Evolutionary conservation across 2,888 invertebrate species (phyloP).

Genomic region (Allophyes oxyacanthae): DNA sequence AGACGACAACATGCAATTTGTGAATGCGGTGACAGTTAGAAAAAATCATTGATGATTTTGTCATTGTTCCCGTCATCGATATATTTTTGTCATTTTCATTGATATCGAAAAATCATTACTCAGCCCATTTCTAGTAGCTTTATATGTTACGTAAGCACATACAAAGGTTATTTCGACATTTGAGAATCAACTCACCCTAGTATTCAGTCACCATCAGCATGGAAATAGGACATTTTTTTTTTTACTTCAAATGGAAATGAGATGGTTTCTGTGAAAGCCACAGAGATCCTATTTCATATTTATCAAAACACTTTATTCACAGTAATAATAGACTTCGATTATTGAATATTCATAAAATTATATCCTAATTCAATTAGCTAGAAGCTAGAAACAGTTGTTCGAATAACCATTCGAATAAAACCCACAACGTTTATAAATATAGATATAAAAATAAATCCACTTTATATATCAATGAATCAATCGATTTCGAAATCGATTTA

Average conservation of each 20-base stretch:
- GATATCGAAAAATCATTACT: too few relatives aligned
- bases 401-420: constrained; percentile 4
- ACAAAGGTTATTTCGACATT: too few relatives aligned
- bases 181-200: too few relatives aligned
- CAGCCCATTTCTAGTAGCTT: too few relatives aligned
- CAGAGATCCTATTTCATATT: constrained; percentile 16
- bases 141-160: too few relatives aligned
- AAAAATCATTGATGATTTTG: too few relatives aligned
- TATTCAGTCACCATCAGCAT: constrained; percentile 11
- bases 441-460: constrained; percentile 43
- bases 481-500: constrained; percentile 48
- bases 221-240: too few relatives aligned
- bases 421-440: constrained; percentile 33
- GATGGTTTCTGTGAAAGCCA: constrained; percentile 28
- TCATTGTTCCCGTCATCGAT: too few relatives aligned
- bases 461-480: constrained; percentile 48
- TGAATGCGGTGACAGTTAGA: too few relatives aligned
- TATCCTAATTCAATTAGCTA: constrained; percentile 40
- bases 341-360: constrained; percentile 35
- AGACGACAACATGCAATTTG: too few relatives aligned
- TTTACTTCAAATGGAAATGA: background rate
- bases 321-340: constrained; percentile 3
- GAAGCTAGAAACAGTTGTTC: constrained; percentile 7
- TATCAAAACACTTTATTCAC: constrained; percentile 28
- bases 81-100: too few relatives aligned